Evolutionary conservation across 2,113 vertebrate species (phyloP), one percentile per base, ranked within the genome.

Genomic region (Pseudopodoces humilis): DNA sequence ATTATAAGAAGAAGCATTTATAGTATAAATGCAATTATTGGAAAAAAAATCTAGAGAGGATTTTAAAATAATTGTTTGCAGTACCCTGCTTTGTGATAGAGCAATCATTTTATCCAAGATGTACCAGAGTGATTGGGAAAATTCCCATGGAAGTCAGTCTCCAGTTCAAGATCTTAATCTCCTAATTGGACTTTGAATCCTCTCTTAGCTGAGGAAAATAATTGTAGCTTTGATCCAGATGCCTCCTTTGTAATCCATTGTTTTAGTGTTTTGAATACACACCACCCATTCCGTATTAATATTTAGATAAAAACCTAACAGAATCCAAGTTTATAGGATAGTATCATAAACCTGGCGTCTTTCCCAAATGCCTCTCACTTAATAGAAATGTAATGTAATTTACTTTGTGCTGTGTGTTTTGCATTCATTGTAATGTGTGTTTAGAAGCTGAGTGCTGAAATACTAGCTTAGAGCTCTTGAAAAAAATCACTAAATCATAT

Each of bases 201-300:
- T 63, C 13, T 64, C 30, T 62, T 62, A 69, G 25, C 19, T 14
- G n/a, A 71, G 64, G 33, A 77, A 92, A 96, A 83, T 15, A 77
- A 44, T 3, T 81, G 37, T 37, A 63, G 58, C 74, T 88, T 92
- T 88, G 65, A 91, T 79, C 59, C 27, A 74, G 35, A 52, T 63
- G 58, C 27, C 9, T 79, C 31, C 78, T 93, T 78, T 80, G 39
- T 62, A 68, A 91, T 63, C 18, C 75, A 90, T 79, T 76, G 87
- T 88, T 92, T 89, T 71, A 56, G 35, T 27, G 8, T 67, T 92
- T 91, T 90, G 77, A 89, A 91, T 65, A 94, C 39, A 88, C 15
- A 28, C 31, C 23, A 83, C 31, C 83, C 70, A 55, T 88, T 79
- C 52, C 4, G 2, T 88, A 59, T 50, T 31, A 50, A 15, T 56